Evolutionary conservation across 92 coral and sea anemone species (phyloP).

Genomic region (Parazoanthus darwini): DNA sequence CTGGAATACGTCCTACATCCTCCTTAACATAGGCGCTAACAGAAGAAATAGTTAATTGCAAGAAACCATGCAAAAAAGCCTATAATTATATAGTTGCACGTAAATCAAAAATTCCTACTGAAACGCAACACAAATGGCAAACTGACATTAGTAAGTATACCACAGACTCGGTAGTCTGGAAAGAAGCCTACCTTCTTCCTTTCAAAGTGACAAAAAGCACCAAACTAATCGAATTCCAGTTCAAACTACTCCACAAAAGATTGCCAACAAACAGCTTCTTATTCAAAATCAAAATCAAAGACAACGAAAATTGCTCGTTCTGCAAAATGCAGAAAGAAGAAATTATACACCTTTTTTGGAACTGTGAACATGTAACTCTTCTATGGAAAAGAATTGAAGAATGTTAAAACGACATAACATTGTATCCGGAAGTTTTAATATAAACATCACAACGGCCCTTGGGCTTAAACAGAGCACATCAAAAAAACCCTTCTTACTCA

Average conservation of each 20-base stretch:
- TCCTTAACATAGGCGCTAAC: slow-evolving; percentile 16
- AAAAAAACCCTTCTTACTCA: slow-evolving; percentile 1
- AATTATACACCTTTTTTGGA: neutral
- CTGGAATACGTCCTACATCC: slow-evolving; percentile 34
- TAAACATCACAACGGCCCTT: slow-evolving; percentile 22
- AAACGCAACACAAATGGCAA: slow-evolving; percentile 24
- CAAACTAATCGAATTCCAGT: slow-evolving; percentile 4
- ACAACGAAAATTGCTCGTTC: slow-evolving; percentile 27
- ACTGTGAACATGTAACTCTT: slow-evolving; percentile 26
- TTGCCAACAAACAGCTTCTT: slow-evolving; percentile 7
- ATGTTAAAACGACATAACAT: slow-evolving; percentile 25
- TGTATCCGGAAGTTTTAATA: neutral
- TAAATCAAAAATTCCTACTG: neutral
- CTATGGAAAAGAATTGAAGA: slow-evolving; percentile 18
- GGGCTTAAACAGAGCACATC: slow-evolving; percentile 33
- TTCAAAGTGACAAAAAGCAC: too few relatives aligned
- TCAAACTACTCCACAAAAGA: slow-evolving; percentile 16
- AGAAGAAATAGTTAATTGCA: neutral
- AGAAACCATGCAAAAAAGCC: neutral
- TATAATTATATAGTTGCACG: slow-evolving; percentile 4
- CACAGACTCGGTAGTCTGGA: neutral
- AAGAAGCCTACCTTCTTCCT: neutral
- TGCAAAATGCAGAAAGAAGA: slow-evolving; percentile 22
- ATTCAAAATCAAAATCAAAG: slow-evolving; percentile 8
- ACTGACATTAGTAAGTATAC: slow-evolving; percentile 5